Evolutionary conservation across 2,113 vertebrate genomes (phyloP).

Genomic region (Lycaon pictus): DNA sequence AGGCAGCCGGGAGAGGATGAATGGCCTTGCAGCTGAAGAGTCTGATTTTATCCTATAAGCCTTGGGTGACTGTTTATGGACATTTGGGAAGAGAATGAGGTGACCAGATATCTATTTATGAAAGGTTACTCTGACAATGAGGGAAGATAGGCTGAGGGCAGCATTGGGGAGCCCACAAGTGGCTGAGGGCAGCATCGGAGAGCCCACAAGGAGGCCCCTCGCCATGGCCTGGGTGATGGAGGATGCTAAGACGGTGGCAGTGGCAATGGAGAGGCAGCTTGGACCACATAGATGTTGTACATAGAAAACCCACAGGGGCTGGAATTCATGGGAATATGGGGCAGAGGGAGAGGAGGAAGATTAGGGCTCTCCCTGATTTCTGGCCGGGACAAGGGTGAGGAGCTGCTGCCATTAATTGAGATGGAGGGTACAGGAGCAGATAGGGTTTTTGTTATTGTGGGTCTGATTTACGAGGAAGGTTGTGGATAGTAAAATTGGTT

Average conservation of each 20-base stretch:
- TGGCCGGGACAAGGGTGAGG: neutral
- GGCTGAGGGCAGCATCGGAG: neutral
- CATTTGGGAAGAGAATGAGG: neutral
- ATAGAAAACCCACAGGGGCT: neutral
- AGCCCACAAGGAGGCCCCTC: neutral
- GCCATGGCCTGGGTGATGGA: neutral
- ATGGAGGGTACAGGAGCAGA: neutral
- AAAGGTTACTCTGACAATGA: neutral
- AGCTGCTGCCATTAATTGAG: neutral
- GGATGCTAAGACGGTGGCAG: neutral
- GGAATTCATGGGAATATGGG: neutral
- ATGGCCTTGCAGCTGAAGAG: neutral
- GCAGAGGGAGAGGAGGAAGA: neutral
- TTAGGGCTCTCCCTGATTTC: neutral
- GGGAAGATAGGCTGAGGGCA: neutral
- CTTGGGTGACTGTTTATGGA: neutral
- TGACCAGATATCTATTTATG: neutral
- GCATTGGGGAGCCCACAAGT: too few species aligned
- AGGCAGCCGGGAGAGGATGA: neutral
- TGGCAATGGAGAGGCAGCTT: neutral
- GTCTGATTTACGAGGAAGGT: neutral
- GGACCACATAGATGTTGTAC: too few species aligned
- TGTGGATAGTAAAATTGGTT: neutral
- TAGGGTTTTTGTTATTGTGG: neutral
- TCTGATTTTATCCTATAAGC: neutral